Evolutionary conservation across 2,113 vertebrate species (phyloP), one percentile per base, ranked within the genome.

Genomic region (Dromaius novaehollandiae): DNA sequence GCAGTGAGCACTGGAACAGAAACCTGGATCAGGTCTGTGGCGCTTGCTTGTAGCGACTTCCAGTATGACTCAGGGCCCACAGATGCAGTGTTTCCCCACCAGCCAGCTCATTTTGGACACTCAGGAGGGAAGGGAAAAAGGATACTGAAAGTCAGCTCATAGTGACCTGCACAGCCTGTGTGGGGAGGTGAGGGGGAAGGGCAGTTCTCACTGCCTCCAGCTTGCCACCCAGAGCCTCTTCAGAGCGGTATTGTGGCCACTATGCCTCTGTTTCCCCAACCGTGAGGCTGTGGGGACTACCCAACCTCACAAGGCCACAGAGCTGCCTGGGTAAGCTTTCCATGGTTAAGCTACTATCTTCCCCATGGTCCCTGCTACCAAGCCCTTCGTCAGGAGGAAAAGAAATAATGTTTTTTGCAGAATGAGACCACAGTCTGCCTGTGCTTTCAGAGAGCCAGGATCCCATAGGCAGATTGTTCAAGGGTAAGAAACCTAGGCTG

Each of bases 231-330:
- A 28, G 48, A 30, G 53, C 7, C 11, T 18, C 7, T n/a, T 28
- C 4, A 21, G 21, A 84, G 66, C 75, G 81, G 89, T 80, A 92
- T 36, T 6, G n/a, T 30, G 30, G 56, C 24, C 63, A 28, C 7
- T 11, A 79, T 82, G 83, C 89, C 79, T 90, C 58, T 2, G 68
- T 83, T 88, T 86, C 90, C 74, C 82, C 79, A 74, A n/a, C 1
- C 18, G n/a, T 28, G 50, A 88, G 48, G 36, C 9, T n/a, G 1
- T 1, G 3, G 28, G 63, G 21, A 66, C 14, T 58, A 73, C 34
- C 32, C 76, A 48, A 3, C 18, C 32, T n/a, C 34, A 10, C 25
- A 25, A 77, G 63, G 6, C 21, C 4, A 53, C 26, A 40, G 58
- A n/a, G 61, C 28, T 51, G 80, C 70, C n/a, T 15, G 20, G 28